Evolutionary conservation across 2,113 vertebrate species (phyloP).

Genomic region (Catharus fuscescens): DNA sequence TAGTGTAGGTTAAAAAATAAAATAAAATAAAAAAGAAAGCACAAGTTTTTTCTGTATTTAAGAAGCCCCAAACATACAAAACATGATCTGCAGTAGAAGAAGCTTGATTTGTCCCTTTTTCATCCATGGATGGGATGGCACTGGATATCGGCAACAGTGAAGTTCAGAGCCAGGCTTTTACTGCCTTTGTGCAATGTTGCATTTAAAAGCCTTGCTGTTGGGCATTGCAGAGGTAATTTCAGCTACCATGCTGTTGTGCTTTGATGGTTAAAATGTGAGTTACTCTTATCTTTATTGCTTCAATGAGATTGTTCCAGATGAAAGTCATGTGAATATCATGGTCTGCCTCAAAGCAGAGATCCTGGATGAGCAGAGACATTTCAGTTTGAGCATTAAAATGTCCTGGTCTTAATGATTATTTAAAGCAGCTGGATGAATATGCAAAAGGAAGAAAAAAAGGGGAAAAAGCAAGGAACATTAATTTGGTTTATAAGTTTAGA

Average conservation of each 20-base stretch:
- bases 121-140: background rate
- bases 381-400: background rate
- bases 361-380: background rate
- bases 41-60: background rate
- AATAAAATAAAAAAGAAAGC: background rate
- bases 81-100: background rate
- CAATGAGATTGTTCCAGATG: background rate
- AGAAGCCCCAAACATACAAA: background rate
- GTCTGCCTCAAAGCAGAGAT: background rate
- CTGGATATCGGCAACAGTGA: background rate
- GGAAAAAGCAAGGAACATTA: fast-evolving
- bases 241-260: background rate
- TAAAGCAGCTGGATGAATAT: background rate
- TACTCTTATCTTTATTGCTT: background rate
- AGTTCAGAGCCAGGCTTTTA: background rate
- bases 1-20: background rate
- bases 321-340: background rate
- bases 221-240: background rate
- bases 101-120: background rate
- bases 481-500: background rate
- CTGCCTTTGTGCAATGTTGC: background rate
- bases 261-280: background rate
- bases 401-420: background rate
- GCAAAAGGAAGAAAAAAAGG: fast-evolving
- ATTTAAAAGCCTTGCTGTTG: fast-evolving